Conservation (phyloP, 2,888 invertebrate genomes). For the Oscheius sp. region DNA sequence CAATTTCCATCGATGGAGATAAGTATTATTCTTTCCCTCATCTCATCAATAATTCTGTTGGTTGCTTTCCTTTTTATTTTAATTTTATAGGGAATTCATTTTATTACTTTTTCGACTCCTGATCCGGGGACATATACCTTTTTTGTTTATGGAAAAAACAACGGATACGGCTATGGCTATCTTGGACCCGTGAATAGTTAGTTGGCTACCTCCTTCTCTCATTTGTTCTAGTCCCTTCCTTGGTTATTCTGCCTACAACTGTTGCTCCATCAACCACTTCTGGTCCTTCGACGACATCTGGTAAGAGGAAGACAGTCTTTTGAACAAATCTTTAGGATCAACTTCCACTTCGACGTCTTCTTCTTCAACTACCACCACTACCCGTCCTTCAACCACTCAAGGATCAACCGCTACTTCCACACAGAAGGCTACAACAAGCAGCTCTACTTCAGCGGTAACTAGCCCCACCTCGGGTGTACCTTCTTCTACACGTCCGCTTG, state of each 20-base stretch:
- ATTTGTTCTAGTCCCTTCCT: neutral
- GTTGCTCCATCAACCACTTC: neutral
- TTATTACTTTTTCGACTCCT: neutral
- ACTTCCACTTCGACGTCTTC: no score
- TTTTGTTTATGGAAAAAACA: neutral
- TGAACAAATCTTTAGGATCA: no score
- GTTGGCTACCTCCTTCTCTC: neutral
- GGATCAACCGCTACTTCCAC: neutral
- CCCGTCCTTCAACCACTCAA: neutral
- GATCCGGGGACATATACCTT: neutral
- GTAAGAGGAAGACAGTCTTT: no score
- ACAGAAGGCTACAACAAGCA: neutral
- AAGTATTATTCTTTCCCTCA: neutral
- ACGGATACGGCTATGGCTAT: slow-evolving; percentile 14
- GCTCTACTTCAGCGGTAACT: neutral
- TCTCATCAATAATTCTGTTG: neutral
- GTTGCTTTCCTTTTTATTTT: neutral
- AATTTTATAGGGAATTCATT: slow-evolving; percentile 7
- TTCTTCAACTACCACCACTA: neutral
- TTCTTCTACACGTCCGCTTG: neutral
- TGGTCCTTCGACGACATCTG: neutral
- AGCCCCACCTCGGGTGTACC: neutral
- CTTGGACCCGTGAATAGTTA: slow-evolving; percentile 2
- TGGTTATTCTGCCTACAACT: neutral
- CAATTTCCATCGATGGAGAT: neutral